A percentile compares a stretch with the other conserved stretches of the same genome.
Conservation (phyloP, 2,113 vertebrate genomes). For the Ochotona curzoniae region DNA sequence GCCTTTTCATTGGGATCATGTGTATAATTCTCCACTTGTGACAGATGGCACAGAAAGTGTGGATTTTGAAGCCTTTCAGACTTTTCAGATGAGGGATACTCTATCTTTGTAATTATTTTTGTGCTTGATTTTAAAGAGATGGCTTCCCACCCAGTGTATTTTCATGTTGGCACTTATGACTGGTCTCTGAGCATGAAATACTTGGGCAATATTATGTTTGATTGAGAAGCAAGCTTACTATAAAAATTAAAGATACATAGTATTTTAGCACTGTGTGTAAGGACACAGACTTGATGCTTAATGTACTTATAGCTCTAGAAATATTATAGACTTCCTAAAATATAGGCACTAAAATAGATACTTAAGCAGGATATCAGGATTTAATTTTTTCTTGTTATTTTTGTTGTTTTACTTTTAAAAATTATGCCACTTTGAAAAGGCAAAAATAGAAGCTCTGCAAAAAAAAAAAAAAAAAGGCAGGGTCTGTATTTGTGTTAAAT, state of each 20-base stretch:
- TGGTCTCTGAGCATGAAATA: background rate
- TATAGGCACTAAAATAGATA: background rate
- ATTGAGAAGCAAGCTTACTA: background rate
- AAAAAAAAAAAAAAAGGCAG: background rate
- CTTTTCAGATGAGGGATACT: too few species aligned
- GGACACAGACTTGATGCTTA: background rate
- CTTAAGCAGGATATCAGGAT: background rate
- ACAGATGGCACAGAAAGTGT: too few species aligned
- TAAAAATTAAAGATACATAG: background rate
- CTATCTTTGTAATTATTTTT: background rate
- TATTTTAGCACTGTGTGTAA: background rate
- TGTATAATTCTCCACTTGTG: too few species aligned
- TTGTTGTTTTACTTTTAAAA: background rate
- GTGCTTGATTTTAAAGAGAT: background rate
- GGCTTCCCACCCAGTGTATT: background rate
- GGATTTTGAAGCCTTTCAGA: too few species aligned
- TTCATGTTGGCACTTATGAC: background rate
- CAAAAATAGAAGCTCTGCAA: background rate
- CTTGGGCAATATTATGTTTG: background rate
- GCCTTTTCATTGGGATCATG: too few species aligned
- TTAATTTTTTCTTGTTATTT: slow-evolving; percentile 11
- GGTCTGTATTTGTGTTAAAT: background rate
- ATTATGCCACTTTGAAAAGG: slow-evolving; percentile 5
- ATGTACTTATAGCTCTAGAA: background rate
- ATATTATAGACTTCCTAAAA: background rate